Evolutionary conservation across 2,888 invertebrate genomes (phyloP).

Genomic region (Coremacera marginata): DNA sequence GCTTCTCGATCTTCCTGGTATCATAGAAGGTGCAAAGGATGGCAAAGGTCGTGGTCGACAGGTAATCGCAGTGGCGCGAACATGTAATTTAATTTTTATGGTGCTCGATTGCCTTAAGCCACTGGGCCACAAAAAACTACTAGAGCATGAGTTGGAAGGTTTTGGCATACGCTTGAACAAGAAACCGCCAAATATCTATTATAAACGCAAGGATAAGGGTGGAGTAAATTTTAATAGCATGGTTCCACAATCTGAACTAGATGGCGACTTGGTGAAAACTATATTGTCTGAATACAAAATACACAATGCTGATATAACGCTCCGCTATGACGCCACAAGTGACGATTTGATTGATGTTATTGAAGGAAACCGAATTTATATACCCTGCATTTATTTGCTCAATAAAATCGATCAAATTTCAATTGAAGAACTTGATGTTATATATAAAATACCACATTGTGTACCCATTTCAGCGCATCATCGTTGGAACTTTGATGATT

Average conservation of each 20-base stretch:
- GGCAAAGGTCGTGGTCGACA: slow-evolving; percentile 99
- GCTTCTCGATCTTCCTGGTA: slow-evolving; percentile 98
- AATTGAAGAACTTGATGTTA: slow-evolving; percentile 96
- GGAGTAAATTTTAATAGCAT: slow-evolving; percentile 95
- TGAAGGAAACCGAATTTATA: slow-evolving; percentile 97
- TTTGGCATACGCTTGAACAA: slow-evolving; percentile 97
- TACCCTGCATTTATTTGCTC: slow-evolving; percentile 97
- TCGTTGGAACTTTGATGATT: slow-evolving; percentile 99
- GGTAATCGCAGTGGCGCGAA: slow-evolving; percentile 98
- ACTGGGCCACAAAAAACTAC: slow-evolving; percentile 92
- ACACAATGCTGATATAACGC: slow-evolving; percentile 97
- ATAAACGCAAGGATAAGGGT: slow-evolving; percentile 96
- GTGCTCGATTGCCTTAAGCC: slow-evolving; percentile 98
- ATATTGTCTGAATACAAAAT: slow-evolving; percentile 98
- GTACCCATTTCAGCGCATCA: slow-evolving; percentile 99
- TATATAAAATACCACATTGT: slow-evolving; percentile 99
- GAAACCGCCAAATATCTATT: slow-evolving; percentile 96
- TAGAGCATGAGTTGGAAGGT: slow-evolving; percentile 99
- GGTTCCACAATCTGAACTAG: slow-evolving; percentile 93
- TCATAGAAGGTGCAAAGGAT: slow-evolving; percentile 99
- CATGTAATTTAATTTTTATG: slow-evolving; percentile 97
- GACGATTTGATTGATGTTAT: slow-evolving; percentile 99
- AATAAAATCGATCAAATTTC: slow-evolving; percentile 99
- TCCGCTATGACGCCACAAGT: slow-evolving; percentile 93
- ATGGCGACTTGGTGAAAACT: slow-evolving; percentile 93